These are phyloP conservation scores for Limnephilus marmoratus DNA, from an alignment of 2,888 invertebrate species.

Conservation along the genomic window DNA sequence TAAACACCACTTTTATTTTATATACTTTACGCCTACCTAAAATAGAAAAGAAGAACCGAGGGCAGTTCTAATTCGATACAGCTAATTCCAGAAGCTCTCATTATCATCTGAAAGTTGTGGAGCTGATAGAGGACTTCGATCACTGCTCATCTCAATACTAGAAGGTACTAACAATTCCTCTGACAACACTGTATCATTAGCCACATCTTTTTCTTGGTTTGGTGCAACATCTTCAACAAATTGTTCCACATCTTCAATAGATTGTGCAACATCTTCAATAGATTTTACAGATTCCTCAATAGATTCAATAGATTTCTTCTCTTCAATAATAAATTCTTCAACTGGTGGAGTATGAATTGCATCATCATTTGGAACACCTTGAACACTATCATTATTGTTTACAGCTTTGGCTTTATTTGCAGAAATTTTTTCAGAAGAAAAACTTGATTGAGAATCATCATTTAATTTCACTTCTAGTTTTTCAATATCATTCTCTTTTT, in stretches of 20 bases:
- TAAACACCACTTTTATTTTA: too few species aligned
- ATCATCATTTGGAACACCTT: background rate
- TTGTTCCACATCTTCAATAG: background rate
- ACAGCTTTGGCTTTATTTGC: background rate
- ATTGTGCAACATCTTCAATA: background rate
- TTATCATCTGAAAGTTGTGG: conserved; percentile 57
- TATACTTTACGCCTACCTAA: too few species aligned
- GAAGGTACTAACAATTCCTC: conserved; percentile 51
- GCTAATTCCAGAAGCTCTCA: conserved; percentile 63
- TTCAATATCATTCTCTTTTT: background rate
- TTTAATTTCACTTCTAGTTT: background rate
- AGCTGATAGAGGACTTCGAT: conserved; percentile 53
- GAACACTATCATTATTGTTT: background rate
- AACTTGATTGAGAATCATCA: background rate
- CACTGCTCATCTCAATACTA: conserved; percentile 51
- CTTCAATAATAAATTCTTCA: background rate
- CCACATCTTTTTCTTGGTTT: background rate
- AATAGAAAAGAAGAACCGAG: too few species aligned
- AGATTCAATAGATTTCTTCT: background rate
- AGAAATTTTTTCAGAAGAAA: background rate
- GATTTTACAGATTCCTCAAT: background rate
- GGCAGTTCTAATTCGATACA: background rate
- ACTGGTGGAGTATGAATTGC: background rate
- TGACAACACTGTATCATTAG: conserved; percentile 44
- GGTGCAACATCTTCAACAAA: background rate